Evolutionary conservation across 2,888 invertebrate genomes (phyloP).

Genomic region (Liposcelis brunnea): DNA sequence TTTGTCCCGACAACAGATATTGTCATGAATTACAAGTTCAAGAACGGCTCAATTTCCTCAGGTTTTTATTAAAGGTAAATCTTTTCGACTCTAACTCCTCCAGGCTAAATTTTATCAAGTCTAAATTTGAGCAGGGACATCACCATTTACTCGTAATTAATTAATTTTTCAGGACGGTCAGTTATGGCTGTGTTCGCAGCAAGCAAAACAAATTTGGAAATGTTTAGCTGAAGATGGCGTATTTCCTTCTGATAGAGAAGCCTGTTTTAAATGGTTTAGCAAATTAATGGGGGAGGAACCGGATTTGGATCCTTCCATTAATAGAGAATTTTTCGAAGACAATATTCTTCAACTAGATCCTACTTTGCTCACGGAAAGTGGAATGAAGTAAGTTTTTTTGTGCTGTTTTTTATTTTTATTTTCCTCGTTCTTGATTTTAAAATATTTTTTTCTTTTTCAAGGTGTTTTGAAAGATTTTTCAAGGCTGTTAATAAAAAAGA

Average conservation of each 20-base stretch:
- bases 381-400: slow-evolving; percentile 57
- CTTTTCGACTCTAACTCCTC: not conserved
- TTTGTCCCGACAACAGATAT: slow-evolving; percentile 74
- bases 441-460: slow-evolving; percentile 18
- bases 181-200: slow-evolving; percentile 89
- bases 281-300: slow-evolving; percentile 94
- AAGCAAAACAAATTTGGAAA: slow-evolving; percentile 94
- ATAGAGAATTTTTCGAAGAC: slow-evolving; percentile 87
- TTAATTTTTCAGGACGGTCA: slow-evolving; percentile 55
- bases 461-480: slow-evolving; percentile 65
- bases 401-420: not conserved
- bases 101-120: not conserved
- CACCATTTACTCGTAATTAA: not conserved
- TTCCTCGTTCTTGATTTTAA: not conserved
- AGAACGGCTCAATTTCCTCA: slow-evolving; percentile 81
- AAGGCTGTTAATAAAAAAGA: slow-evolving; percentile 91
- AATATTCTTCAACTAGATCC: slow-evolving; percentile 88
- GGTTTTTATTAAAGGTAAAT: slow-evolving; percentile 60
- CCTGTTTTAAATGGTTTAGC: slow-evolving; percentile 96
- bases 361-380: slow-evolving; percentile 77
- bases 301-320: slow-evolving; percentile 89
- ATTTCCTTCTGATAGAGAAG: slow-evolving; percentile 81
- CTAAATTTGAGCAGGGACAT: too few species aligned
- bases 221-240: slow-evolving; percentile 88
- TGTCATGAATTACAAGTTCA: slow-evolving; percentile 85